Evolutionary conservation across 2,888 invertebrate species (phyloP), one percentile per base, ranked within the genome.

Genomic region (Amiota communis): DNA sequence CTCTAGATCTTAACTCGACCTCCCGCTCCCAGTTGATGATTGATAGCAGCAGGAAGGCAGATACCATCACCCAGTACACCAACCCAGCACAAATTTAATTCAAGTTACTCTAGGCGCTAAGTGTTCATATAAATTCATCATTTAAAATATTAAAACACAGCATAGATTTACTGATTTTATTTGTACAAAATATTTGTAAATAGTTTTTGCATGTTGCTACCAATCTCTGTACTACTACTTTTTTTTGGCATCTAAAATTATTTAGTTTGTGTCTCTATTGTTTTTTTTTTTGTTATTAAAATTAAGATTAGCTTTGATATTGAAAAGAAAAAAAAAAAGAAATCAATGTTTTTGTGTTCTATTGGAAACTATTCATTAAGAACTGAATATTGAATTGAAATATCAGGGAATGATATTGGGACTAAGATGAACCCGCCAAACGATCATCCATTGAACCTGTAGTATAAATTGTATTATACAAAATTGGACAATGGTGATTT

Each of bases 1-100:
- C 92, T 93, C 80, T 93, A 91, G 36, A 36, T 36, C 2, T 36
- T 36, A 36, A 92, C 80, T 76, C 74, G 74, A 8, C 56, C 57
- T 51, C 51, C 4, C 46, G n/a, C n/a, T n/a, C 15, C 23, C 56
- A 9, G 51, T 67, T 67, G 11, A 17, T 67, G 17, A 59, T 59
- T 59, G 20, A 59, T 57, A 10, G 57, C 23, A 53, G 23, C 23
- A 53, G 53, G 23, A 15, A 59, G 20, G 17, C 59, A 17, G 4
- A 15, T 12, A 2, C 63, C 15, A 11, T 2, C n/a, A 13, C n/a
- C 13, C 59, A 59, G 59, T 4, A 53, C 13, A 12, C 53, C 13
- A 6, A 68, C 53, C 13, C 53, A 68, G 67, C 67, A 51, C 67
- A 68, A 53, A 47, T 68, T 68, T 10, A 68, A 68, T 23, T 53